phyloP scores from a whole-genome alignment of 2,113 vertebrate genomes.

The Neotoma lepida region DNA sequence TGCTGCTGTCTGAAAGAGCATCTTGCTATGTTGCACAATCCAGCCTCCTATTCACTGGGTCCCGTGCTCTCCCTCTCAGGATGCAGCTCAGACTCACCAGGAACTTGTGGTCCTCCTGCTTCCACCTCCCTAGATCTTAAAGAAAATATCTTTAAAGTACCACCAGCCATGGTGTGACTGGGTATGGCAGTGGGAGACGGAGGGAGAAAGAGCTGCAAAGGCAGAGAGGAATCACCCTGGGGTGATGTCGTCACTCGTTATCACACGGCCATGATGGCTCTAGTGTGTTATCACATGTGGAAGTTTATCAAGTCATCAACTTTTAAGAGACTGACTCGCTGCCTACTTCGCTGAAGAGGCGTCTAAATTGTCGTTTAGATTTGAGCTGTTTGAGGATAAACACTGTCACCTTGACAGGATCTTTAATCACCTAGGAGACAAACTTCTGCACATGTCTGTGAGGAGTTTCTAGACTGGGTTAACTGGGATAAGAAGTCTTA shows the following conservation, averaged over 20 bases:
- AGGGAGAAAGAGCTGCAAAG: background rate
- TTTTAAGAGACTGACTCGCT: background rate
- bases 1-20: background rate
- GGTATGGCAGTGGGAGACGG: rapidly evolving
- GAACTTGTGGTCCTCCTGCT: background rate
- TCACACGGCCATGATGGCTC: background rate
- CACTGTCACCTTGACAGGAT: background rate
- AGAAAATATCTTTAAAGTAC: background rate
- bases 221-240: too few species aligned
- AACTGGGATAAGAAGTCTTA: background rate
- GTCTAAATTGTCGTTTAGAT: background rate
- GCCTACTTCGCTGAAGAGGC: background rate
- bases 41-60: background rate
- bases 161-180: background rate
- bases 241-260: background rate
- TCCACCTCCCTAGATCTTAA: background rate
- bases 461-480: background rate
- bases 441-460: background rate
- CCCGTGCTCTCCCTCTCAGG: background rate
- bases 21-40: background rate
- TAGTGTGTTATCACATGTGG: background rate
- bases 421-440: background rate
- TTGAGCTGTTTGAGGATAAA: background rate
- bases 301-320: background rate
- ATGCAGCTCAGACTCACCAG: background rate